Evolutionary conservation across 2,113 vertebrate genomes (phyloP), one percentile per base, ranked within the genome.

Genomic region (Scalopus aquaticus): DNA sequence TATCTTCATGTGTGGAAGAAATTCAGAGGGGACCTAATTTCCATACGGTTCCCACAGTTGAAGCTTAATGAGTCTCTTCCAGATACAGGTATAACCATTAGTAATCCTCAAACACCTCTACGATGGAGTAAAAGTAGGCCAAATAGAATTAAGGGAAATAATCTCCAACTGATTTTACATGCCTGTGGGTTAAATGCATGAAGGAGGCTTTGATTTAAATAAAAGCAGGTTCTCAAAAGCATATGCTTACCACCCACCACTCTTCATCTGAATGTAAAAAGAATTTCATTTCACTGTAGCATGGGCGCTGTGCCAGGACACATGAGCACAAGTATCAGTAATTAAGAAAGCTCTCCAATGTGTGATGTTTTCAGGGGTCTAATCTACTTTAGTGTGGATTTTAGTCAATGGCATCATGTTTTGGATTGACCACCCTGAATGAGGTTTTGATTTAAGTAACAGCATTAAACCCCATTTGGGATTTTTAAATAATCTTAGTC

Each of bases 211-310:
- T 88, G 24, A 93, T 84, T 91, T 80, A 87, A 77, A 81, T 77
- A 91, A 91, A 67, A 88, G 35, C 77, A 91, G 79, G 56, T 81
- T 91, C 81, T 91, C 42, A 32, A 86, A 93, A 95, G 70, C 95
- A 95, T 88, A 92, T 89, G 79, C 70, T 91, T n/a, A 69, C 91
- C 86, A 65, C 91, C 94, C 83, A 95, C 91, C 46, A 89, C 19
- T 96, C 82, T 89, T 94, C 80, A 65, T 73, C 54, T 54, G 72
- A 93, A 80, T 90, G 91, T 28, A 72, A 65, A 58, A 93, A 88
- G 72, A 81, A 42, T 84, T 76, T 86, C 51, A 26, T 56, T 74
- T 76, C 80, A 54, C 76, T 90, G 32, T 32, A 69, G 78, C 42
- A 72, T 30, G 56, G 65, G 69, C 86, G 37, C 42, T 80, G 76